Evolutionary conservation across 2,113 vertebrate genomes (phyloP).

Genomic region (Microcebus murinus): DNA sequence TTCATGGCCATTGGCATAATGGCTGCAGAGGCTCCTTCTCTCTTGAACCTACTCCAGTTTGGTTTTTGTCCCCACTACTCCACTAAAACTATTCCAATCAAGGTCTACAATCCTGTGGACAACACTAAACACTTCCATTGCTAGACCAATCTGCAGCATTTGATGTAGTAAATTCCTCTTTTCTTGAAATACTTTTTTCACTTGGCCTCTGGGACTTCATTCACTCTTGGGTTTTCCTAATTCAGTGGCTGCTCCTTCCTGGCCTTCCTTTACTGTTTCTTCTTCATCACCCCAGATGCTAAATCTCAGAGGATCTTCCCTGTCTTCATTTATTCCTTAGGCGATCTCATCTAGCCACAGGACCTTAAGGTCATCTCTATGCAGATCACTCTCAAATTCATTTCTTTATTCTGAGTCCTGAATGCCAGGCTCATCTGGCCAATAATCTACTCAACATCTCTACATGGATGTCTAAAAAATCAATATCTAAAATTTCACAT

Average conservation of each 20-base stretch:
- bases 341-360: background rate
- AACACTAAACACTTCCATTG: background rate
- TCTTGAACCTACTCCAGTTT: background rate
- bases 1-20: background rate
- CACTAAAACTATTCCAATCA: background rate
- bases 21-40: background rate
- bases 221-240: background rate
- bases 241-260: background rate
- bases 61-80: background rate
- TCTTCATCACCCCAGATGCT: background rate
- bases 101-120: background rate
- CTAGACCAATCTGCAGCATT: background rate
- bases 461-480: background rate
- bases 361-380: background rate
- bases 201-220: background rate
- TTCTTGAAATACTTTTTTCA: background rate
- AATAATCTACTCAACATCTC: background rate
- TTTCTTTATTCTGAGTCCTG: background rate
- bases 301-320: background rate
- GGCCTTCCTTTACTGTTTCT: background rate
- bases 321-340: background rate
- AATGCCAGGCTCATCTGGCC: background rate
- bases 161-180: background rate
- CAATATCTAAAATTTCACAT: background rate
- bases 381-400: background rate